Base-by-base conservation (phyloP, 2,888 invertebrate genomes). In the Tinea semifulvella region DNA sequence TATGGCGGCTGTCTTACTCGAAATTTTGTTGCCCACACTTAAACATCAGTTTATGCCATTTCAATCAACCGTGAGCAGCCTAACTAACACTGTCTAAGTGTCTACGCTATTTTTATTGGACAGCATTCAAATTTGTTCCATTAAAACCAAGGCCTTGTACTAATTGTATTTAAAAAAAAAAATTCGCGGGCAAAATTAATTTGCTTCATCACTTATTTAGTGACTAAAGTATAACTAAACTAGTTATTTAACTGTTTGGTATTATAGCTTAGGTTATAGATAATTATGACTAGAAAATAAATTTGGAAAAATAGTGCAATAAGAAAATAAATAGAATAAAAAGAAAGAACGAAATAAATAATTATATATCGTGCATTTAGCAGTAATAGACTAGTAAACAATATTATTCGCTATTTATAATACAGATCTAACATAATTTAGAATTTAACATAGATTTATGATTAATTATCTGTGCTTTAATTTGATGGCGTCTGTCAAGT, bases 191-290 rank as follows among this genome's bases (percentile, higher is more conserved):
- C n/a, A n/a, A n/a, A n/a, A n/a, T n/a, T n/a, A n/a, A n/a, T n/a
- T n/a, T n/a, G n/a, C n/a, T 40, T 8, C 45, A 48, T 45, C 19
- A 44, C 14, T 39, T 17, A 43, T 44, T 39, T 40, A 44, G 16
- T 20, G 28, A 25, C 43, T 43, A 26, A 39, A 8, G 5, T 26
- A 26, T 45, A 40, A 18, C 16, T 16, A 22, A 2, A 22, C 50
- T 53, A 51, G 47, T 47, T 52, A 49, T 45, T 47, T 44, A 49
- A 56, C 53, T 56, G 54, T 54, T 26, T 45, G 52, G 47, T 50
- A 47, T 42, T n/a, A 22, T 18, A 31, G 40, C 22, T 8, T 25
- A 42, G 13, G 11, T 14, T 43, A 2, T n/a, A n/a, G 7, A 11
- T 4, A 11, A 31, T 13, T 31, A 13, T 31, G 31, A 31, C 31